These are phyloP conservation scores for Sciaenops ocellatus DNA, from an alignment of 2,797 vertebrate species.

Conservation along the genomic window DNA sequence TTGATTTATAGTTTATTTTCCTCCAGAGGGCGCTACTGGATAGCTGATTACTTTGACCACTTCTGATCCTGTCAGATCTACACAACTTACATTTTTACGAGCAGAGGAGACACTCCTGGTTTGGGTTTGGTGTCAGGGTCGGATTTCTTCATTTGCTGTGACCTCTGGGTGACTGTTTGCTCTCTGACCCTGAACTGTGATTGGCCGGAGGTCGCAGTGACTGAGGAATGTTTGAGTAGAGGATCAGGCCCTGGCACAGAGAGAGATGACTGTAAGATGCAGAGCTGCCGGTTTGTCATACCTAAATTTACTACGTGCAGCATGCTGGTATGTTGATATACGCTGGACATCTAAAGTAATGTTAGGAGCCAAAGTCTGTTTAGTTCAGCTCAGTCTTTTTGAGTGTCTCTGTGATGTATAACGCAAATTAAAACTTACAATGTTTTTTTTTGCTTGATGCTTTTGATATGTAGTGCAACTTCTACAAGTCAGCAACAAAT, in stretches of 20 bases:
- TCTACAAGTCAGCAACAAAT: neutral
- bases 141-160: slow-evolving; percentile 68
- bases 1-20: neutral
- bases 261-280: slow-evolving; percentile 46
- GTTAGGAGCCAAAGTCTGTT: neutral
- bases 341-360: neutral
- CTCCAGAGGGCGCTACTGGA: slow-evolving; percentile 49
- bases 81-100: slow-evolving; percentile 1
- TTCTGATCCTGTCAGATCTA: slow-evolving; percentile 34
- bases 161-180: slow-evolving; percentile 54
- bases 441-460: neutral
- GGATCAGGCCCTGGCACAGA: slow-evolving; percentile 64
- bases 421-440: neutral
- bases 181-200: slow-evolving; percentile 17
- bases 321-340: neutral
- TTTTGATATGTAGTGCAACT: neutral
- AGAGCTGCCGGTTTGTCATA: neutral
- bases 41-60: neutral
- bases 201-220: slow-evolving; percentile 70
- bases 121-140: slow-evolving; percentile 62
- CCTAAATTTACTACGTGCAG: neutral
- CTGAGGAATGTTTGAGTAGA: slow-evolving; percentile 64
- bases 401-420: neutral
- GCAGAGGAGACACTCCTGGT: neutral
- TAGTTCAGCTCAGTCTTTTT: neutral